Evolutionary conservation across 2,113 vertebrate genomes (phyloP), one percentile per base, ranked within the genome.

Genomic region (Mastomys natalensis): DNA sequence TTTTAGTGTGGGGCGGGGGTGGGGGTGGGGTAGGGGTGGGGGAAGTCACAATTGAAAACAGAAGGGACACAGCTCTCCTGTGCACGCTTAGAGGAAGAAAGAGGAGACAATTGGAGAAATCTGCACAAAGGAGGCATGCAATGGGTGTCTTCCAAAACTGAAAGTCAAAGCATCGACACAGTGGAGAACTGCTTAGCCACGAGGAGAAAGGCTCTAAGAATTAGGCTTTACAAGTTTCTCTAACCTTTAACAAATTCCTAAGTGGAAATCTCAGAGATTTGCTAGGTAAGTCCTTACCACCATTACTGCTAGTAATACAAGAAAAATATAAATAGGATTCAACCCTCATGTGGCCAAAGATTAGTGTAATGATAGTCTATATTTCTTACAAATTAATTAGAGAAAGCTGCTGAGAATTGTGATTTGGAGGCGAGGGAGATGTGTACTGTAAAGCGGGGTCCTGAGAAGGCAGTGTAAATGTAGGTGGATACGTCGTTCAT

Each of bases 381-480:
- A 90, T 87, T 93, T 94, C 76, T 96, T 62, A 88, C 62, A 74
- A 96, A 97, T 93, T 87, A 85, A 94, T 85, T 94, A 91, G 62
- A 29, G 68, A 81, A 73, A 85, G 26, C 70, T 93, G 29, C 55
- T 87, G 80, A 62, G 93, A 89, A 81, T 90, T 53, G 40, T 16
- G 87, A 81, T 1, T 66, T 3, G 64, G 86, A 95, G 70, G 60
- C 24, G 17, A n/a, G 43, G 81, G 87, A 93, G 40, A 34, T 15
- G 81, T 4, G 22, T 40, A 31, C 12, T 74, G n/a, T 82, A 82
- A 72, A 64, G 88, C 78, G 60, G 21, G 29, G 48, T 21, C 93
- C 87, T 13, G 73, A 93, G 80, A 91, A 85, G 40, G 34, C 21
- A 40, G 80, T 68, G 43, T 58, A 62, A 82, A 55, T 82, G 37